Percentiles rank a stretch among this genome's conserved stretches.
These are phyloP conservation scores for Clepsis dumicolana DNA, from an alignment of 2,888 invertebrate genomes.

Conservation along the genomic window DNA sequence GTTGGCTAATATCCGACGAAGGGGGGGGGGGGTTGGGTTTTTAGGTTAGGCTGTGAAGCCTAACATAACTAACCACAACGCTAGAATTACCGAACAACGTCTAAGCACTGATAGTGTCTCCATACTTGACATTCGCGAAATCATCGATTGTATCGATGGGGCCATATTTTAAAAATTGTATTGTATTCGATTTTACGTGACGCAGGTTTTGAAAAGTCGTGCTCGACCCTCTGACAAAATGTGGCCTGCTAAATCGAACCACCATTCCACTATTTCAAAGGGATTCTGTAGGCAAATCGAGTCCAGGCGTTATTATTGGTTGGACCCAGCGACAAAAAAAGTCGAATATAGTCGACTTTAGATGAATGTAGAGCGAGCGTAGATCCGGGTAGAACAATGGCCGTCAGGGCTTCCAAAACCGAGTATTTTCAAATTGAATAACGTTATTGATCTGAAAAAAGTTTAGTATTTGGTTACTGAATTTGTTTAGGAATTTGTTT, in stretches of 20 bases:
- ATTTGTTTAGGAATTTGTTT: neutral
- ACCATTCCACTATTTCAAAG: neutral
- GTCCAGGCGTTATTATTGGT: constrained; percentile 13
- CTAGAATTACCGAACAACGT: too few relatives aligned
- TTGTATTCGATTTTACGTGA: too few relatives aligned
- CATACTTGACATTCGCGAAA: too few relatives aligned
- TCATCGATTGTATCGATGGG: too few relatives aligned
- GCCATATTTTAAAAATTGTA: too few relatives aligned
- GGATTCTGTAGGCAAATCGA: neutral
- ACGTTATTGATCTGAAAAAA: constrained; percentile 27
- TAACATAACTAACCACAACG: too few relatives aligned
- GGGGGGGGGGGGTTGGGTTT: too few relatives aligned
- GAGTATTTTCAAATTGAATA: constrained; percentile 11
- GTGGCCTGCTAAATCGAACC: neutral
- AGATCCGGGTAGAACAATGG: constrained; percentile 51
- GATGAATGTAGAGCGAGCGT: constrained; percentile 41
- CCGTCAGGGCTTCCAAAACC: constrained; percentile 33
- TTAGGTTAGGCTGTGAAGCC: too few relatives aligned
- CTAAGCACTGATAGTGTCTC: too few relatives aligned
- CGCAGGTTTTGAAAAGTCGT: too few relatives aligned
- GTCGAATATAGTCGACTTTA: constrained; percentile 26
- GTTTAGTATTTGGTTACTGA: constrained; percentile 7
- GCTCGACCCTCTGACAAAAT: too few relatives aligned
- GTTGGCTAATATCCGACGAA: too few relatives aligned
- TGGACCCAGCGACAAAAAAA: constrained; percentile 19